Base-by-base conservation (phyloP, 1,140 invertebrate species). In the Apis florea region DNA sequence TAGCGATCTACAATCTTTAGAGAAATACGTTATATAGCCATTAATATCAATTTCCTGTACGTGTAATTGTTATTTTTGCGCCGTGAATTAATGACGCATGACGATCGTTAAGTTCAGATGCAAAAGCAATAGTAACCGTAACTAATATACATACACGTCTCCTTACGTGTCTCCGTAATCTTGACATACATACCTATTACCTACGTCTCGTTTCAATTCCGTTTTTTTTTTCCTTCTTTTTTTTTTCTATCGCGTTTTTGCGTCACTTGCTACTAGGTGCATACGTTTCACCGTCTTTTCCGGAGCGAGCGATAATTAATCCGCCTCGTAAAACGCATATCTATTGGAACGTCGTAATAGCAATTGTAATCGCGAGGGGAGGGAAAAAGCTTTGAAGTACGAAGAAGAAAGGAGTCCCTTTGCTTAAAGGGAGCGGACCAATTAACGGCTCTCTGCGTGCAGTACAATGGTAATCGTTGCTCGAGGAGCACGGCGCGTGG, bases 131-230 rank as follows among this genome's bases (percentile, higher is more conserved):
- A 56, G 53, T 68, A n/a, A n/a, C 6, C 54, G 19, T 15, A 11
- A 63, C 26, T 56, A 70, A 69, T 12, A 53, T n/a, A 59, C 71
- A 47, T 12, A 17, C 12, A 40, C 19, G 59, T 59, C n/a, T 54
- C 51, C 49, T 10, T 73, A 73, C 78, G 63, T 73, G 67, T 73
- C 78, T 56, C 17, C 59, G 49, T 64, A 79, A 79, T 79, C 78
- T 71, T 72, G 68, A 63, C 78, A 72, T 11, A 72, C 49, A 64
- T 73, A 59, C 61, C 51, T 24, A 56, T 73, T 72, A 72, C 0
- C 56, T 49, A 53, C 31, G 49, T 21, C 17, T 11, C 1, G 9
- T 15, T 61, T 13, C 17, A 8, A 31, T 51, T 40, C 69, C n/a
- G n/a, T n/a, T 59, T 1, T 79, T 61, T 40, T 40, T 40, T 51